Evolutionary conservation across 2,888 invertebrate species (phyloP), one percentile per base, ranked within the genome.

Genomic region (Cyclophora punctaria): DNA sequence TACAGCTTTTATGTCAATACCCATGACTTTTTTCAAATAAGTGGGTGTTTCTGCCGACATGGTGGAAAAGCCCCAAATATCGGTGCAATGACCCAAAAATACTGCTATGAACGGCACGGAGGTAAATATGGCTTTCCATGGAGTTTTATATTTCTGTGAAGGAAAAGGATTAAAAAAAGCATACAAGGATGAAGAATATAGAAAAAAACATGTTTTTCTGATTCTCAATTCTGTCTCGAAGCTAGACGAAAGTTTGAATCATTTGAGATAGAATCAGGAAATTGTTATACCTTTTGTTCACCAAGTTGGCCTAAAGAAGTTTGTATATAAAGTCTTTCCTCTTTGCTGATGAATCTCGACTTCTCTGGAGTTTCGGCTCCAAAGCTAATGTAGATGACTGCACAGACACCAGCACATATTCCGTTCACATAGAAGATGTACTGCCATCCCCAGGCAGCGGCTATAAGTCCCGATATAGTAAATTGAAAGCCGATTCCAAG

Each of bases 41-140:
- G 90, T 91, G 0, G 94, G 94, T 62, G 93, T 91, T 73, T 93
- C 91, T 0, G 93, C 93, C 53, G 94, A 82, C 4, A 94, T 78
- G 0, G 92, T 93, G 87, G 92, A 93, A 73, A 92, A 93, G 5
- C 93, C 94, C 93, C 93, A 94, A 60, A 92, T 93, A 62, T 93
- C 92, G 3, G 92, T 91, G 53, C 91, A 88, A 64, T 94, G 93
- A 0, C 69, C 70, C 3, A 80, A 75, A 20, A 82, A 72, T 7
- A 92, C 64, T 0, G 92, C 89, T 66, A 91, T 85, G 67, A 94
- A 90, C 0, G 93, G 92, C 0, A 94, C 89, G 0, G 85, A 76
- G 0, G 75, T 78, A 52, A 66, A 69, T n/a, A 81, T 67, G 0
- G 72, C 57, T 44, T 76, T 78, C 93, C 93, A 94, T 0, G 94